Conservation (phyloP, 2,797 vertebrate genomes). For the Hemitrygon akajei region DNA sequence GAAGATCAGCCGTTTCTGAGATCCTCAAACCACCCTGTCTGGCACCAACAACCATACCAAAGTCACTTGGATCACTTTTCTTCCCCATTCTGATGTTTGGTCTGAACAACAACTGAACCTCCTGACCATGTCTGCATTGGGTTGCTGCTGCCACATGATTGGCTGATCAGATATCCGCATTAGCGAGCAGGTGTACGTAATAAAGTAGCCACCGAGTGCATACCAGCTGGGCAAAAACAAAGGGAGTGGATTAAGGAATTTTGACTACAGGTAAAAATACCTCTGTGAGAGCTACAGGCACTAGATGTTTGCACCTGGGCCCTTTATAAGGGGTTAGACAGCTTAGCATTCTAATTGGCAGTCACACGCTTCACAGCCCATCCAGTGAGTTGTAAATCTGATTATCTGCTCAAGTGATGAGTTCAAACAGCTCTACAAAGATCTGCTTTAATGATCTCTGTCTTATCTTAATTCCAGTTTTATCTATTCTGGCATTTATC, state of each 20-base stretch:
- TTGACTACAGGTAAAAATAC: conserved; percentile 55
- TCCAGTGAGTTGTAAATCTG: conserved; percentile 52
- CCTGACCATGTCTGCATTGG: too few species aligned
- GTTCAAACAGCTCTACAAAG: conserved; percentile 46
- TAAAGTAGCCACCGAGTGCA: not conserved
- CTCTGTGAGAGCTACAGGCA: conserved; percentile 51
- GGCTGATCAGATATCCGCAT: too few species aligned
- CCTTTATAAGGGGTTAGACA: conserved; percentile 54
- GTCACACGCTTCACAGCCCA: conserved; percentile 43
- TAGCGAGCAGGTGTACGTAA: too few species aligned
- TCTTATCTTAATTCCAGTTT: conserved; percentile 53
- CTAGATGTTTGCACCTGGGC: conserved; percentile 62
- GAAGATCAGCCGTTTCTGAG: too few species aligned
- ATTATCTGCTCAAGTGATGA: conserved; percentile 51
- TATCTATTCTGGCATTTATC: conserved; percentile 52
- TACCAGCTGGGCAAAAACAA: conserved; percentile 59
- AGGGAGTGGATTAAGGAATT: conserved; percentile 47
- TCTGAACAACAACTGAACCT: too few species aligned
- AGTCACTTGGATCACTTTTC: too few species aligned
- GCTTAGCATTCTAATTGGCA: conserved; percentile 48
- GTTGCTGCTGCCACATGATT: too few species aligned
- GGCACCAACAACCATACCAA: too few species aligned
- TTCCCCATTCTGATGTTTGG: too few species aligned
- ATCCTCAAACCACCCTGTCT: too few species aligned
- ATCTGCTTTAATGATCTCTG: conserved; percentile 54